Evolutionary conservation across 2,888 invertebrate genomes (phyloP), one percentile per base, ranked within the genome.

Genomic region (Saturnia japonica): DNA sequence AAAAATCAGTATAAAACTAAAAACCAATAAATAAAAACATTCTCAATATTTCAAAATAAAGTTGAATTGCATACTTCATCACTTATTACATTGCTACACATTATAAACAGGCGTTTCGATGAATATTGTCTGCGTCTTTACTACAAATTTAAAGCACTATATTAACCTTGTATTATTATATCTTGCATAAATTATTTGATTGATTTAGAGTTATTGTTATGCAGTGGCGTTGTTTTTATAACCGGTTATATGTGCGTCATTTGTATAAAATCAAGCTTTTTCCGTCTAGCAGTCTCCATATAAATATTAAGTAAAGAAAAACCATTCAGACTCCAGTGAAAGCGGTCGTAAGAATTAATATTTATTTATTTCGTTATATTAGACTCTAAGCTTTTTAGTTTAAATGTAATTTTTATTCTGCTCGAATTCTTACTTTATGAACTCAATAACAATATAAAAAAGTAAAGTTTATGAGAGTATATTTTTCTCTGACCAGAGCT

Each of bases 191-290:
- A 62, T 62, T 62, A 64, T 40, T 64, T 64, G 12, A 8, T 40
- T 19, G 40, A n/a, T 64, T 64, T n/a, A 40, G 12, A 34, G 57
- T 60, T 60, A 64, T 64, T 40, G 64, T 64, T 64, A 40, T 40
- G 11, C 34, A 64, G 40, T 40, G 64, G 64, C 64, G 64, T 64
- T 64, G 40, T 64, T 64, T 28, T 40, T 22, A 40, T 16, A 64
- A 64, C 64, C 34, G 40, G 64, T 64, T 64, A n/a, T 40, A 40
- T 64, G 9, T 64, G 64, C 64, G 64, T 64, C 64, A 40, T 64
- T 64, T 64, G 22, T 64, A 40, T 40, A 34, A 40, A 60, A 28
- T 60, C 25, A 14, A 60, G 25, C 57, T 28, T 60, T 12, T 60
- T 60, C 64, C 40, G 40, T 40, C 64, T 19, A 34, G 22, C 70